Evolutionary conservation across 2,113 vertebrate species (phyloP).

Genomic region (Paratilapia polleni): DNA sequence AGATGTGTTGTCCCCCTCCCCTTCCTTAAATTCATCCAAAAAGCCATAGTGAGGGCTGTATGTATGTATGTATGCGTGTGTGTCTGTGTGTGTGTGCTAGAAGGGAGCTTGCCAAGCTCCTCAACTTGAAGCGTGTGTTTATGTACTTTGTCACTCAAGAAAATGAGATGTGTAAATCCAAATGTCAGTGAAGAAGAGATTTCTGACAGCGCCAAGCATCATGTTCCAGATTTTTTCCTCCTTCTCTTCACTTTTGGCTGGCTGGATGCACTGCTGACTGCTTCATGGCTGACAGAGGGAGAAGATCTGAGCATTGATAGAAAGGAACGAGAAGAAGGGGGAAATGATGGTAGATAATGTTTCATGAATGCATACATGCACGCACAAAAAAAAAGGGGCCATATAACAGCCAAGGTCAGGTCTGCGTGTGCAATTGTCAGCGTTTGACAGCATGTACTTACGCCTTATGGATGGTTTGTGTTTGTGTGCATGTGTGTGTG

Average conservation of each 20-base stretch:
- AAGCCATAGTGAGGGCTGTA: slow-evolving; percentile 40
- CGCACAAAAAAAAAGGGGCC: not conserved
- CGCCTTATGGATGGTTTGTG: not conserved
- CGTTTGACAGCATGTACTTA: not conserved
- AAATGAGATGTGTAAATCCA: slow-evolving; percentile 80
- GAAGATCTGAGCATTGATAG: slow-evolving; percentile 36
- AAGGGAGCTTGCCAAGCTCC: slow-evolving; percentile 61
- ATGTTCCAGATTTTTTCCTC: slow-evolving; percentile 48
- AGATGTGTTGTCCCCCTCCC: slow-evolving; percentile 60
- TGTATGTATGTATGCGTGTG: slow-evolving; percentile 6
- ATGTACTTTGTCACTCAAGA: slow-evolving; percentile 79
- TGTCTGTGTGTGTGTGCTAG: slow-evolving; percentile 31
- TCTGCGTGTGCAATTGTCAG: not conserved
- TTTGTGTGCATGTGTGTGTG: slow-evolving; percentile 4
- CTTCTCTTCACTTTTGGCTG: slow-evolving; percentile 48
- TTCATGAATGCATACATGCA: slow-evolving; percentile 6
- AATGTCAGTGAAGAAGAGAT: slow-evolving; percentile 67
- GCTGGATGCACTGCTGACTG: slow-evolving; percentile 65
- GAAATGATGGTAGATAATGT: slow-evolving; percentile 14
- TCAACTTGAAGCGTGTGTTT: slow-evolving; percentile 73
- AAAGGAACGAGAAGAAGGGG: not conserved
- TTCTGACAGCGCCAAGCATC: slow-evolving; percentile 58
- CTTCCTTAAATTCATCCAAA: slow-evolving; percentile 56
- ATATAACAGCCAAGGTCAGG: slow-evolving; percentile 44
- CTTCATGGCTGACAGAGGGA: slow-evolving; percentile 49